phyloP scores from a whole-genome alignment of 2,797 vertebrate genomes.

The Tadarida brasiliensis region DNA sequence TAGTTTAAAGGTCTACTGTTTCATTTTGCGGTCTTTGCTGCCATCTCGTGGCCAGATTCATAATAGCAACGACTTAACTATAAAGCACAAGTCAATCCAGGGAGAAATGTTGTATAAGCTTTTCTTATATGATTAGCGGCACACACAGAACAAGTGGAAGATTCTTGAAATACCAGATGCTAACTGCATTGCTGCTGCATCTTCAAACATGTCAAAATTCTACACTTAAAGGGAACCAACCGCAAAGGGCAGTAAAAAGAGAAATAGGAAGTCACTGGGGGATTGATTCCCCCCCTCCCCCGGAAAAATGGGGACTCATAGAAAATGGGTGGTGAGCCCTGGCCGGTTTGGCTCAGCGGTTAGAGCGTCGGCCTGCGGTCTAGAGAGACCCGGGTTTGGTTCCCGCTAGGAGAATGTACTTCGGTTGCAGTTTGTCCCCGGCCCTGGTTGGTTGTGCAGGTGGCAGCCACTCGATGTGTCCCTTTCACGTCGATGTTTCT shows the following conservation, averaged over 20 bases:
- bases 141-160: neutral
- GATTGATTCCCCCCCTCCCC: neutral
- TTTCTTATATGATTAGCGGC: neutral
- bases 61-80: constrained; percentile 42
- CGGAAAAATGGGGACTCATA: neutral
- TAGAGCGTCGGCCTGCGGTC: no score
- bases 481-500: no score
- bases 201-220: neutral
- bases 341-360: no score
- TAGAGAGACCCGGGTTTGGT: no score
- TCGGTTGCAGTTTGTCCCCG: no score
- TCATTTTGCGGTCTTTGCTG: constrained; percentile 79
- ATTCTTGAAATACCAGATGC: neutral
- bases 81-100: neutral
- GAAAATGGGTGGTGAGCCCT: neutral
- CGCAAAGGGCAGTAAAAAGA: neutral
- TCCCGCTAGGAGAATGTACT: no score
- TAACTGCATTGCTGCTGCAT: neutral
- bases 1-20: neutral
- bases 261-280: neutral
- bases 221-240: neutral
- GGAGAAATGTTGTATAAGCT: no score
- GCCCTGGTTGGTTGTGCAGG: no score
- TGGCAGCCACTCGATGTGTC: no score
- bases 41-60: constrained; percentile 80